Base-by-base conservation (phyloP, 2,888 invertebrate species). In the Drosophila neonasuta region DNA sequence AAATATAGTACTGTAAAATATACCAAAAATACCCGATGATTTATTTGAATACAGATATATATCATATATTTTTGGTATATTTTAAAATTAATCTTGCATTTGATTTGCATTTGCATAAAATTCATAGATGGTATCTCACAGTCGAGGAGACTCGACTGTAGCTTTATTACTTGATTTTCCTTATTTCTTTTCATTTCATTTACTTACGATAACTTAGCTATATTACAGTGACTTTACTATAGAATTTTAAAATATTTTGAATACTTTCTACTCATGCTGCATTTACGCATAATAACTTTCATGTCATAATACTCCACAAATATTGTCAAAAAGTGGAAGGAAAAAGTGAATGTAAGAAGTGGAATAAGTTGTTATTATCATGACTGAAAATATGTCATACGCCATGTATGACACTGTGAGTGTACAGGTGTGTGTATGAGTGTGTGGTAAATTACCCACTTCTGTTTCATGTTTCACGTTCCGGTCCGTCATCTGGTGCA, bases 321-420 rank as follows among this genome's bases (percentile, higher is more conserved):
- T 29, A 13, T 24, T 36, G 32, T 24, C 41, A 55, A 32, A 44
- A 41, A 52, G 17, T 50, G 55, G 45, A 1, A 8, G 29, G 17
- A 8, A 17, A 24, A 50, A 11, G 42, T 44, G 56, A 61, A 54
- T 54, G 67, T 46, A 51, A 69, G 46, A 54, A 67, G 66, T 51
- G 52, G 77, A 84, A 84, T 80, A 80, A 76, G 79, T 81, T 80
- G 82, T 81, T 84, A 84, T 80, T 80, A 80, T 81, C 77, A 80
- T 80, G 68, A 68, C 70, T 46, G 67, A 60, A 67, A 79, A 85
- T 82, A 85, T 85, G 85, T 80, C 80, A 85, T 66, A 61, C 52
- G 63, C 66, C 66, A 59, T 48, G 50, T 54, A 24, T 36, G 56
- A 4, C 13, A 39, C 50, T 52, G 48, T 46, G 13, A 39, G 8